Percentiles rank a stretch among this genome's conserved stretches.
Evolutionary conservation across 2,888 invertebrate species (phyloP).

Genomic region (Hydraecia micacea): DNA sequence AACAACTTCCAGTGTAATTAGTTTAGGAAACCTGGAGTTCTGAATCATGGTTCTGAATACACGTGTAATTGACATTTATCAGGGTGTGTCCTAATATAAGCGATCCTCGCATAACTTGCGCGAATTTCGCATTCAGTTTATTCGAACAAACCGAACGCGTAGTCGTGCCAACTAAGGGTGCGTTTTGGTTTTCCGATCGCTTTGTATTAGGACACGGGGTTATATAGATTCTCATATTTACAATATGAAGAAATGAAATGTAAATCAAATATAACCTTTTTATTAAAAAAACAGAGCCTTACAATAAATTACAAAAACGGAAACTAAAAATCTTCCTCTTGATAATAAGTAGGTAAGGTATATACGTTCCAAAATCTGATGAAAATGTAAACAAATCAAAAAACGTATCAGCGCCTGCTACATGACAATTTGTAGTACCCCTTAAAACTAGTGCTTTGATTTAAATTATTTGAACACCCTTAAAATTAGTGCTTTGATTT

Average conservation of each 20-base stretch:
- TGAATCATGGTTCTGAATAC: no score
- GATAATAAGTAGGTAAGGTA: neutral
- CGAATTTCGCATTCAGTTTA: neutral
- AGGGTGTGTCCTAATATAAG: neutral
- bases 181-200: neutral
- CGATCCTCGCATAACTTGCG: neutral
- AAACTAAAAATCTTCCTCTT: neutral
- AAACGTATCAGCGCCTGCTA: neutral
- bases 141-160: neutral
- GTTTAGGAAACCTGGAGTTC: neutral
- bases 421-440: neutral
- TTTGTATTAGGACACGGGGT: neutral
- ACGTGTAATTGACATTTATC: no score
- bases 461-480: no score
- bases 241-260: neutral
- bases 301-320: neutral
- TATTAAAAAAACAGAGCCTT: neutral
- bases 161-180: no score
- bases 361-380: neutral
- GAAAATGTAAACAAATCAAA: neutral
- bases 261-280: neutral
- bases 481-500: neutral
- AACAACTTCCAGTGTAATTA: neutral
- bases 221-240: neutral
- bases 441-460: neutral